Conservation (phyloP, 2,797 vertebrate genomes). For the Eulemur albifrons region DNA sequence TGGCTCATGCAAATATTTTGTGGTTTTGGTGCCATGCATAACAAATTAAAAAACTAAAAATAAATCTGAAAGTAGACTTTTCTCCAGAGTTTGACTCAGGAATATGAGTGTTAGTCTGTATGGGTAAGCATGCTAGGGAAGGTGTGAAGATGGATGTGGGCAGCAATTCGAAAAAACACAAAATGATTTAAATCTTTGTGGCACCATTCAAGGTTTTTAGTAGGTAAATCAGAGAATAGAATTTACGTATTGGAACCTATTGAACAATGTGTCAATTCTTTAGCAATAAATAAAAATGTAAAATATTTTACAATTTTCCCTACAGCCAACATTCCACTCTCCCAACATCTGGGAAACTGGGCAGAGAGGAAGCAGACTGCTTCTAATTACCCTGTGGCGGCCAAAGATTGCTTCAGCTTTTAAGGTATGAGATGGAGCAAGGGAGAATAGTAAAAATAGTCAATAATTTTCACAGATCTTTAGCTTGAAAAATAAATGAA, state of each 20-base stretch:
- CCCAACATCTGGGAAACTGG: slow-evolving; percentile 43
- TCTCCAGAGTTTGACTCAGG: neutral
- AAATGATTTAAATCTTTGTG: neutral
- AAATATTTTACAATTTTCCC: slow-evolving; percentile 39
- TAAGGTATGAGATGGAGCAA: slow-evolving; percentile 56
- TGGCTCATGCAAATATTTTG: neutral
- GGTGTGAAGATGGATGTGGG: neutral
- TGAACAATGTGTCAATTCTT: slow-evolving; percentile 47
- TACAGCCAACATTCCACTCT: slow-evolving; percentile 18
- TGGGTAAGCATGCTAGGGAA: neutral
- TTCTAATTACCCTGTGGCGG: slow-evolving; percentile 44
- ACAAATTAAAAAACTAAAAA: slow-evolving; percentile 41
- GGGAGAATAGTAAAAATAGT: slow-evolving; percentile 37
- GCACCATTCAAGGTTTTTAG: neutral
- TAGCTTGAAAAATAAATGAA: slow-evolving; percentile 57
- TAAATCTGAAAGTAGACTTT: slow-evolving; percentile 36
- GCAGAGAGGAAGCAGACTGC: slow-evolving; percentile 27
- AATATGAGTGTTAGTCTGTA: neutral
- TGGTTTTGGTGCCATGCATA: slow-evolving; percentile 45
- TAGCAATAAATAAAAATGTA: slow-evolving; percentile 52
- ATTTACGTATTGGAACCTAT: slow-evolving; percentile 20
- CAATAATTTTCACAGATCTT: slow-evolving; percentile 2
- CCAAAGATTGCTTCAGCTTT: slow-evolving; percentile 36
- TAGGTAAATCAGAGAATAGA: slow-evolving; percentile 28
- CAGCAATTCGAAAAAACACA: neutral